phyloP scores from a whole-genome alignment of 2,888 invertebrate species.

The Autographa gamma region DNA sequence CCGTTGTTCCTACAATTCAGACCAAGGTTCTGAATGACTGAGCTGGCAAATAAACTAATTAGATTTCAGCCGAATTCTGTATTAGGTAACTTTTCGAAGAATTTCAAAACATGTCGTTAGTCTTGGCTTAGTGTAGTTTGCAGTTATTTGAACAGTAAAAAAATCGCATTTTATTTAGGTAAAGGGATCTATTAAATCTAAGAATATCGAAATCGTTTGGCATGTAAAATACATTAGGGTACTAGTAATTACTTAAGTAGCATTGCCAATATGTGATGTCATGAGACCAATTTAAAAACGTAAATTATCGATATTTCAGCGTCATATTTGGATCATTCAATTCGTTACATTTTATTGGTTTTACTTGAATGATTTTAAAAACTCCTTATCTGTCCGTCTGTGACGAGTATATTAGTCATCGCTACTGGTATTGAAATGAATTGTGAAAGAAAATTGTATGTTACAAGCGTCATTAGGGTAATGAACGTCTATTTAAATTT shows the following conservation, averaged over 20 bases:
- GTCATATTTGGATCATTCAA: background rate
- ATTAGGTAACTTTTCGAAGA: slow-evolving; percentile 18
- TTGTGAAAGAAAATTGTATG: slow-evolving; percentile 10
- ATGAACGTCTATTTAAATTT: slow-evolving; percentile 31
- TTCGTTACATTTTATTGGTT: background rate
- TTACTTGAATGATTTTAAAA: slow-evolving; percentile 2
- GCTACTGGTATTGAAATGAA: slow-evolving; percentile 16
- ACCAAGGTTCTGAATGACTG: slow-evolving; percentile 47
- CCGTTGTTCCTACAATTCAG: slow-evolving; percentile 49
- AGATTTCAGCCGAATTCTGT: slow-evolving; percentile 26
- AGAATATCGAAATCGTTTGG: slow-evolving; percentile 26
- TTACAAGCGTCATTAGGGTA: slow-evolving; percentile 16
- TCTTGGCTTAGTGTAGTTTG: background rate
- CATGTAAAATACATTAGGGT: slow-evolving; percentile 7
- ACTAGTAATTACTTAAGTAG: background rate
- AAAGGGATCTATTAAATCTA: slow-evolving; percentile 12
- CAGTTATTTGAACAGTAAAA: background rate
- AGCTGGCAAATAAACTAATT: slow-evolving; percentile 37
- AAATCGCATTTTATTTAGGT: background rate
- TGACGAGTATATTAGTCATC: slow-evolving; percentile 10
- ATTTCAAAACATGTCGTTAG: background rate
- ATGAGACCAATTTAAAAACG: slow-evolving; percentile 2
- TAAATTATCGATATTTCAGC: background rate
- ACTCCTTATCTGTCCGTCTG: background rate
- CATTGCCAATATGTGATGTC: slow-evolving; percentile 35